Evolutionary conservation across 2,797 vertebrate genomes (phyloP).

Genomic region (Malurus leucopterus): DNA sequence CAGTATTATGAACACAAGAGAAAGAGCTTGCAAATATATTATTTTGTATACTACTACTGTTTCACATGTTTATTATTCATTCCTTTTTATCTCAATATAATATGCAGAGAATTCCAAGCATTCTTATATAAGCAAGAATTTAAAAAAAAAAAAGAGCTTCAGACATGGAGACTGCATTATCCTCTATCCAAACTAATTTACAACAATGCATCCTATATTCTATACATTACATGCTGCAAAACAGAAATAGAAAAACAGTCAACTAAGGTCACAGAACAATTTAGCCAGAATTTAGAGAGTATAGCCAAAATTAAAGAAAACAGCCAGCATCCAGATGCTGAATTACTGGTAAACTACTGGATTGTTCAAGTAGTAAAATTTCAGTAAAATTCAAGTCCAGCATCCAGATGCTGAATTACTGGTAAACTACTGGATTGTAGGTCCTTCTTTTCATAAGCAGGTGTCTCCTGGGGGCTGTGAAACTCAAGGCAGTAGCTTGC

Average conservation of each 20-base stretch:
- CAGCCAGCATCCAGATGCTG: not conserved
- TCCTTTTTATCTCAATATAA: not conserved
- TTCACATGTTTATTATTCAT: not conserved
- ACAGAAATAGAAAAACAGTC: not conserved
- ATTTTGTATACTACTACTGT: not conserved
- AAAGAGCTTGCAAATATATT: not conserved
- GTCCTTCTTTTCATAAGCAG: not conserved
- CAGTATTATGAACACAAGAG: not conserved
- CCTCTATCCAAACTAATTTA: not conserved
- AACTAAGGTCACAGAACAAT: not conserved
- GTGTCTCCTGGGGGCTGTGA: not conserved
- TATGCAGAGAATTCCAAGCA: not conserved
- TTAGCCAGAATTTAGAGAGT: not conserved
- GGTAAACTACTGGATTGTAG: not conserved
- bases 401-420: not conserved
- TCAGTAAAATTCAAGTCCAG: not conserved
- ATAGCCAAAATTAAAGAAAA: not conserved
- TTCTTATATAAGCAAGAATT: not conserved
- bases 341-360: not conserved
- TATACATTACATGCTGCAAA: not conserved
- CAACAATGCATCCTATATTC: not conserved
- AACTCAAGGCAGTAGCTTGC: not conserved
- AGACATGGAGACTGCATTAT: not conserved
- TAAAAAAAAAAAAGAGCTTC: not conserved
- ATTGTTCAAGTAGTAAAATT: too few relatives aligned